Conservation (phyloP, 53 echinoderm and acorn worm species). For the Apostichopus leukothele region DNA sequence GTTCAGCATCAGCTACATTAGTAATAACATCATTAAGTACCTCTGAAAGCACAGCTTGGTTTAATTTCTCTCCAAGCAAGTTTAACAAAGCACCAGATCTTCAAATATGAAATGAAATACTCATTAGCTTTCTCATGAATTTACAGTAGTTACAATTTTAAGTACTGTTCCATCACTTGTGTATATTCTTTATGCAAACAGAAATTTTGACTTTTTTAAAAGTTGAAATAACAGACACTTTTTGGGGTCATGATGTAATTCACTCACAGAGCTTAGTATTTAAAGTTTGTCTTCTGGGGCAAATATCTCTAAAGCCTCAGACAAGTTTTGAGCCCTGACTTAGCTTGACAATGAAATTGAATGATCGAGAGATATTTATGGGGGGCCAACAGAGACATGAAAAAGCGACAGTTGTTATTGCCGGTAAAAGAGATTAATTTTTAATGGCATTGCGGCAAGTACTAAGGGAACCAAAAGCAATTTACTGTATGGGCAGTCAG, state of each 20-base stretch:
- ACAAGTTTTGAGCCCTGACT: too few species aligned
- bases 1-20: slow-evolving; percentile 42
- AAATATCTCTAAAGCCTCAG: too few species aligned
- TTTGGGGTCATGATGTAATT: too few species aligned
- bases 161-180: neutral
- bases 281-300: too few species aligned
- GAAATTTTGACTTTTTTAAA: too few species aligned
- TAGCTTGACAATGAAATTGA: too few species aligned
- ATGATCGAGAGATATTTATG: too few species aligned
- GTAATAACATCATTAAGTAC: slow-evolving; percentile 44
- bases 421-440: neutral
- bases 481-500: too few species aligned
- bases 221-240: too few species aligned
- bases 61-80: slow-evolving; percentile 60
- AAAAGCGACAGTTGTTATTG: too few species aligned
- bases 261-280: too few species aligned
- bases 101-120: neutral
- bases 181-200: neutral
- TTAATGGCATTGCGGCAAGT: neutral
- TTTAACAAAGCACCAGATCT: slow-evolving; percentile 67
- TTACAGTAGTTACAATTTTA: neutral
- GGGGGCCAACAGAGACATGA: too few species aligned
- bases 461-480: neutral
- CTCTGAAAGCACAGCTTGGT: slow-evolving; percentile 30
- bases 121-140: neutral